Base-by-base conservation (phyloP, 2,888 invertebrate species). In the Autographa pulchrina region DNA sequence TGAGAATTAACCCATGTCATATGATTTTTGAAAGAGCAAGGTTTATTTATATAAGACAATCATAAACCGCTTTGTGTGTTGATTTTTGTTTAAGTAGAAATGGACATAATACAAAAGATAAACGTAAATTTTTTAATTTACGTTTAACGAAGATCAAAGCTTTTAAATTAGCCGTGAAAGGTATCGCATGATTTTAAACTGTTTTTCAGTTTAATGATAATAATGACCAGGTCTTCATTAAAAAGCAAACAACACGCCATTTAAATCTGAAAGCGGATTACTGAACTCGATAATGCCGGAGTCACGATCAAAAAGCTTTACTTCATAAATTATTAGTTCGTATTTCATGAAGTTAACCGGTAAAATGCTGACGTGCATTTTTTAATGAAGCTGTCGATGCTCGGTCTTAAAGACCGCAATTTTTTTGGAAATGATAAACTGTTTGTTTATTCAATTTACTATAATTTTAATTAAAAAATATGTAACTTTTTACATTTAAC, bases 271-370 rank as follows among this genome's bases (percentile, higher is more conserved):
- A 80, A 80, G 72, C 73, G 81, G 80, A 82, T 85, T 83, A 83
- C 74, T 61, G 66, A 70, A 72, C 79, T 73, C 79, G 68, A 74
- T 83, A 82, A 82, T 81, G 77, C 74, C 18, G 41, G 74, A 77
- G 74, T 84, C 72, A 62, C 75, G 83, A 81, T 79, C 76, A 79
- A 83, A 84, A 82, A 78, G 81, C 72, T 82, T 80, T 68, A 65
- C 74, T 81, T 82, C 84, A 86, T 86, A 87, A 88, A 89, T 87
- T 83, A 88, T 88, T 86, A 82, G 85, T 77, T 81, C 74, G 80
- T 82, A 78, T 86, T 87, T 86, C 85, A 84, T 83, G 82, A 86
- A 85, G 86, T 88, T 87, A 86, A 88, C 86, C 87, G 69, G 54
- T 56, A 11, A 56, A 56, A 20, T 25, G 54, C 54, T 56, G 54